Evolutionary conservation across 2,113 vertebrate genomes (phyloP), one percentile per base, ranked within the genome.

Genomic region (Bufo gargarizans): DNA sequence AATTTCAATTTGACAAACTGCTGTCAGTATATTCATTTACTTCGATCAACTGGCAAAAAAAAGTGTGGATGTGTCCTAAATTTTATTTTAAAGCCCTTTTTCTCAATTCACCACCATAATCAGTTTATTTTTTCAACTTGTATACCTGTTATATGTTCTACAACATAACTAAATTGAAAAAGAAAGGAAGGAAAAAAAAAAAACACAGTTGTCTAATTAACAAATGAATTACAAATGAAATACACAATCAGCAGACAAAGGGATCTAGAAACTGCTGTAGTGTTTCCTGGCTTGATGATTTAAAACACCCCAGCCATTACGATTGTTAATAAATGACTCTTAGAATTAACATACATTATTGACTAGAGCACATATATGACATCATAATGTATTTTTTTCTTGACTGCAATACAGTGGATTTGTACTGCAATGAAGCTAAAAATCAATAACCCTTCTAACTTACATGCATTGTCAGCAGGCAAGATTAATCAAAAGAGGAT

Each of bases 401-500:
- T 14, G 19, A 19, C 77, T 76, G 50, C 49, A 55, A 55, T 56
- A 78, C n/a, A 22, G 77, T 78, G 77, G 43, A 22, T 55, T 78
- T 78, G 19, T 56, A 22, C 77, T 56, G 50, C 50, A 78, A 55
- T 78, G 77, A 50, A 78, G 77, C 77, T 78, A 78, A 78, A 76
- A 78, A 53, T 78, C 77, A 78, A 78, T 78, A 55, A 78, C 77
- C 77, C 13, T 33, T 78, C 77, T 78, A 55, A 78, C 50, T 78
- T 78, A 55, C 77, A 78, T 78, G 77, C 77, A 78, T 10, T 78
- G 50, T 78, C 77, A 78, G 49, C 77, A 56, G 77, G 14, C 77
- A 78, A 76, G 72, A 76, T 76, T 76, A 76, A 78, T 78, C 77
- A 78, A 78, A 50, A 78, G 45, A 55, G 50, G 77, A 78, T 78